These are phyloP conservation scores for Sturnira hondurensis DNA, from an alignment of 2,113 vertebrate species.

Conservation along the genomic window DNA sequence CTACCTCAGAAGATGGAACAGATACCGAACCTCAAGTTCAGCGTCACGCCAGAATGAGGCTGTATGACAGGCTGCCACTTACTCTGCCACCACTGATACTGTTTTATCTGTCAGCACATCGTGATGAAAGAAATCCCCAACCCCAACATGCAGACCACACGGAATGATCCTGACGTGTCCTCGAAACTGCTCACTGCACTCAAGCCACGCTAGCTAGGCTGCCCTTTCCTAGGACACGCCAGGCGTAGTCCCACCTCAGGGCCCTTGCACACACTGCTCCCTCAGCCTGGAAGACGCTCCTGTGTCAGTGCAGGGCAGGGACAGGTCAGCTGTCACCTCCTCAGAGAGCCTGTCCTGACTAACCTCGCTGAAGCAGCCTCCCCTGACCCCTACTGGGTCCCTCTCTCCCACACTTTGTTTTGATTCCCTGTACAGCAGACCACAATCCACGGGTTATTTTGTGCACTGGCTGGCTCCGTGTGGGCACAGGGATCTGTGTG, in stretches of 20 bases:
- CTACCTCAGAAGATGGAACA: not conserved
- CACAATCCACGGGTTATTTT: not conserved
- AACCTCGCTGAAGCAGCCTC: not conserved
- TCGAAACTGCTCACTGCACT: not conserved
- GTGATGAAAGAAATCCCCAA: not conserved
- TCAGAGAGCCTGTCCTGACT: not conserved
- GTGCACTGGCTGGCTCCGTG: not conserved
- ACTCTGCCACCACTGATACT: not conserved
- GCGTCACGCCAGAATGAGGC: not conserved
- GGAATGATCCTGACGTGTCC: not conserved
- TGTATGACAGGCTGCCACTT: not conserved
- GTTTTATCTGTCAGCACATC: not conserved
- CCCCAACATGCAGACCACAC: not conserved
- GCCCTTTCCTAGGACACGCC: not conserved
- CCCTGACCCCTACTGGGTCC: not conserved
- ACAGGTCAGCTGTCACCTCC: not conserved
- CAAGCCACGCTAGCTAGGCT: not conserved
- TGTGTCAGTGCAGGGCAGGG: not conserved
- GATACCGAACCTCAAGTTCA: not conserved
- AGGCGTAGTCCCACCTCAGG: not conserved
- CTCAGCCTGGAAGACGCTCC: not conserved
- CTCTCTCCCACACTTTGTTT: not conserved
- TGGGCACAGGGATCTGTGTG: not conserved
- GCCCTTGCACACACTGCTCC: not conserved
- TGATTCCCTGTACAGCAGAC: not conserved